Base-by-base conservation (phyloP, 64 coral and sea anemone species). In the Acropora yongei region DNA sequence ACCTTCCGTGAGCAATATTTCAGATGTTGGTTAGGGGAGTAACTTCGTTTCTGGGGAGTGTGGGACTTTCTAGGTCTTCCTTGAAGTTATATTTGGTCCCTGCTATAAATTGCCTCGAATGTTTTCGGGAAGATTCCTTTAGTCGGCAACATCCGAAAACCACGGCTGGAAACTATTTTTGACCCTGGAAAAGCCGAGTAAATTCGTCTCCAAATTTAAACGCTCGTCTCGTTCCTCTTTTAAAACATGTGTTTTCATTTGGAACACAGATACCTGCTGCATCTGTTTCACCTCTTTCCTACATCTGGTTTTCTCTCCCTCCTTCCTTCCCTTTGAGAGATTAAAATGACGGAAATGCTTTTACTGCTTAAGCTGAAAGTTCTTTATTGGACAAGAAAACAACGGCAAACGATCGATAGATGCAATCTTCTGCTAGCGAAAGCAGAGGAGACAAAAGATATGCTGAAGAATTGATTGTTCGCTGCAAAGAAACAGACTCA, bases 201-300 rank as follows among this genome's bases (percentile, higher is more conserved):
- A 63, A 13, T 3, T 14, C 13, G 10, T 14, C 57, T 63, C 60
- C 11, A 63, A 14, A 3, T 63, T 13, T 63, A 63, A 63, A 63
- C 60, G 6, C 60, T 13, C 16, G 68, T 47, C 12, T 85, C 50
- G 19, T 85, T 49, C 30, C 72, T 49, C 4, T 47, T 17, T 71
- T 44, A 48, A 81, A 71, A 85, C 82, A 85, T 85, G 63, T 85
- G 82, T 68, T 72, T 85, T 30, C 48, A 44, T 84, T 84, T 84
- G 68, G 82, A 30, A 19, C 17, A 12, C 8, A 69, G 72, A 85
- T 7, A 30, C 46, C 82, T 85, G 82, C 82, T 68, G 18, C 72
- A 85, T 85, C 82, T 47, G 44, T 85, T 68, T 85, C 82, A 72
- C 16, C 58, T 39, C 66, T 85, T 71, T 45, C 0, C 63, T 45